Evolutionary conservation across 2,797 vertebrate species (phyloP).

Genomic region (Cryptoprocta ferox): DNA sequence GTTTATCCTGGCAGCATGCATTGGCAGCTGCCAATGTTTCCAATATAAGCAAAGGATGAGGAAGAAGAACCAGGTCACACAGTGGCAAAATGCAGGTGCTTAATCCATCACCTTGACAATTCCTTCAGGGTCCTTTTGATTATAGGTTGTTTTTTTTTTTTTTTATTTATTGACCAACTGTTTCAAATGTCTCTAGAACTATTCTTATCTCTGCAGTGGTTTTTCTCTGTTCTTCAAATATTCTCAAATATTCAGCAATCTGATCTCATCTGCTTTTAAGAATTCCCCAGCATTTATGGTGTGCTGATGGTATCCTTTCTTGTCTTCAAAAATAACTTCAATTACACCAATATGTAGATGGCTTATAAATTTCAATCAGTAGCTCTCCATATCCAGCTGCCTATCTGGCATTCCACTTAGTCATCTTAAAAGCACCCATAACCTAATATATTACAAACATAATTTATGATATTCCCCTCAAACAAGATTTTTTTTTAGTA

Average conservation of each 20-base stretch:
- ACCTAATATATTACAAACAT: conserved; percentile 11
- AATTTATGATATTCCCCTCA: background rate
- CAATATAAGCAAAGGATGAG: background rate
- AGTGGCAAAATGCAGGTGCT: background rate
- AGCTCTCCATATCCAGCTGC: background rate
- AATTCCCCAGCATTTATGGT: conserved; percentile 35
- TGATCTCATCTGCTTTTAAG: conserved; percentile 51
- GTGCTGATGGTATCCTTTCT: background rate
- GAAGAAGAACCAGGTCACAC: background rate
- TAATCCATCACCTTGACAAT: background rate
- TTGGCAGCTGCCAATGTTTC: background rate
- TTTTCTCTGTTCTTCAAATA: conserved; percentile 30
- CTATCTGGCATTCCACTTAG: background rate
- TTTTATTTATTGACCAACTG: background rate
- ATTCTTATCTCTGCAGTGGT: background rate
- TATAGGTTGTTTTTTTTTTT: background rate
- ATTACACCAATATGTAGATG: background rate
- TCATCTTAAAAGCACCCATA: conserved; percentile 1
- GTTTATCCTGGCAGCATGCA: background rate
- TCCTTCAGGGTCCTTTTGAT: background rate
- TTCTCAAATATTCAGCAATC: conserved; percentile 9
- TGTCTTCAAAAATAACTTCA: conserved; percentile 56
- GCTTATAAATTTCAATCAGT: background rate
- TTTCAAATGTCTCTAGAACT: background rate
- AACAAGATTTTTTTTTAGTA: conserved; percentile 28